These are phyloP conservation scores for Neoarius graeffei DNA, from an alignment of 2,113 vertebrate genomes.

Conservation along the genomic window DNA sequence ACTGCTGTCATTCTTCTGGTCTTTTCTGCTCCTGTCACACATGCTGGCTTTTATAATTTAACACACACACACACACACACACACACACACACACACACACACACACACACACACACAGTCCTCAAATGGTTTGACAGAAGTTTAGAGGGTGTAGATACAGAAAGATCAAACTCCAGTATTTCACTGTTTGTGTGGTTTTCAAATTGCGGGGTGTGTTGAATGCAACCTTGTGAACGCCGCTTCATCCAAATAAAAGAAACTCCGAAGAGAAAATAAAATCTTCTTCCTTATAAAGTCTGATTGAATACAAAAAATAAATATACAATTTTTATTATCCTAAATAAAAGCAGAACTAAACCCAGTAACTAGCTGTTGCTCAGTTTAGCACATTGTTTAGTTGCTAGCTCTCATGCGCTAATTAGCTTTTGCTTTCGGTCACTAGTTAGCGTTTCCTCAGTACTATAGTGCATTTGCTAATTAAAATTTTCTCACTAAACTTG, in stretches of 20 bases:
- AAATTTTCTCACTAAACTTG: not conserved
- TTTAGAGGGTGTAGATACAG: not conserved
- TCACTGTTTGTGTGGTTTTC: not conserved
- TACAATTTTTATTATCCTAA: not conserved
- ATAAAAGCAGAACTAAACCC: not conserved
- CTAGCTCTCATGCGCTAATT: not conserved
- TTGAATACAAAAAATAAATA: not conserved
- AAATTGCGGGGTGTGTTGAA: not conserved
- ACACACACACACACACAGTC: conserved; percentile 57
- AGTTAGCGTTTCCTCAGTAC: not conserved
- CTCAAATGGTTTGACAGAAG: not conserved
- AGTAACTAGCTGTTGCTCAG: not conserved
- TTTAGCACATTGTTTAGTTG: too few relatives aligned
- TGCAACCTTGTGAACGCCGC: not conserved
- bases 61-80: conserved; percentile 68
- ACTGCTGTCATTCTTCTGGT: conserved; percentile 79
- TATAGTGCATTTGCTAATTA: not conserved
- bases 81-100: conserved; percentile 53
- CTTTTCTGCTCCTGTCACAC: conserved; percentile 75
- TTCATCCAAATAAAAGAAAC: not conserved
- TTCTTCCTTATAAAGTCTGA: not conserved
- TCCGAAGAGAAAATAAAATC: not conserved
- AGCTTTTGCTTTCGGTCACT: not conserved
- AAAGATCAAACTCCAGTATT: not conserved
- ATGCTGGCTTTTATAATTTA: conserved; percentile 87